Evolutionary conservation across 2,113 vertebrate species (phyloP).

Genomic region (Nothocercus nigrocapillus): DNA sequence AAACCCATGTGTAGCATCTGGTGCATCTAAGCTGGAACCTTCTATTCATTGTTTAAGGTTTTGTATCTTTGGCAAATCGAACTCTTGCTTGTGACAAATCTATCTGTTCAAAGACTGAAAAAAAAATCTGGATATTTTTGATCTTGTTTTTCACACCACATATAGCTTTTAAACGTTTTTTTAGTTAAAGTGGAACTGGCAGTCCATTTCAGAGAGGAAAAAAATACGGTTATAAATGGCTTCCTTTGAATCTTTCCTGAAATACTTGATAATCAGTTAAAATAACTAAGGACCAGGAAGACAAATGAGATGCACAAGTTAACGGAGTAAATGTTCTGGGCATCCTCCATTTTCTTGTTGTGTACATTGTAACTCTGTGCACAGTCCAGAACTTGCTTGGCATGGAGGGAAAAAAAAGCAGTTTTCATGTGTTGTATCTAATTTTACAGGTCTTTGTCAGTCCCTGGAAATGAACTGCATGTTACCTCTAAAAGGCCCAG

Average conservation of each 20-base stretch:
- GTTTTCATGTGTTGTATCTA: rapidly evolving
- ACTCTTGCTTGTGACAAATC: background rate
- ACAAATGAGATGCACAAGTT: background rate
- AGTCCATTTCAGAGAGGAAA: background rate
- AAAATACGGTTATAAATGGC: background rate
- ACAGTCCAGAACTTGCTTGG: background rate
- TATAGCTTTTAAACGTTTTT: background rate
- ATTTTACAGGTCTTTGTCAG: background rate
- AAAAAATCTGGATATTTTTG: background rate
- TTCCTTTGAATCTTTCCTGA: background rate
- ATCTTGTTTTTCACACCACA: background rate
- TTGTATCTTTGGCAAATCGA: background rate
- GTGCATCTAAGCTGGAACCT: background rate
- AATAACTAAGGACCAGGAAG: background rate
- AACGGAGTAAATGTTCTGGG: background rate
- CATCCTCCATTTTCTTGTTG: rapidly evolving
- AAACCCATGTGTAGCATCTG: background rate
- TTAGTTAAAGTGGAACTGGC: background rate
- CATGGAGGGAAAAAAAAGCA: background rate
- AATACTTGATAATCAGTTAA: background rate
- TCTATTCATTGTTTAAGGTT: background rate
- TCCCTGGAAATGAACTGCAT: rapidly evolving
- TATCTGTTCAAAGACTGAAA: background rate
- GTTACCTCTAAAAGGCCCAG: background rate
- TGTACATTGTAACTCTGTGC: background rate